Percentiles rank a stretch among this genome's conserved stretches.
These are phyloP conservation scores for Megaceryle maxima DNA, from an alignment of 2,113 vertebrate species.

Conservation along the genomic window DNA sequence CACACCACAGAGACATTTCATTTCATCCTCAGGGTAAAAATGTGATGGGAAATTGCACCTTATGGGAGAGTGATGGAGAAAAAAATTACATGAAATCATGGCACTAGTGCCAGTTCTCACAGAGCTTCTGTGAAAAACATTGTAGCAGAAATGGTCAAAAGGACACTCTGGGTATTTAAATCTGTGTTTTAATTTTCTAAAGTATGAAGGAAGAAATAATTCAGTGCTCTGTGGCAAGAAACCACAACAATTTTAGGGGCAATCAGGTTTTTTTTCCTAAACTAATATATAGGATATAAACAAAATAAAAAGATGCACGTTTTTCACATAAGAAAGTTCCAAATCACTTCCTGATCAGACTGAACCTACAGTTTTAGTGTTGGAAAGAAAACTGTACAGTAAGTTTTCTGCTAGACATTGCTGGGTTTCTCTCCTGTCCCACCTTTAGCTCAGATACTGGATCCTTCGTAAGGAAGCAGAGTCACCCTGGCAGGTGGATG, in stretches of 20 bases:
- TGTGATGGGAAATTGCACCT: not conserved
- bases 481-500: conserved; percentile 1
- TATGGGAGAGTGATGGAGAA: not conserved
- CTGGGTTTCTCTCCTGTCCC: not conserved
- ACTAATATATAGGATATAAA: not conserved
- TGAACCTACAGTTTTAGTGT: not conserved
- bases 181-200: conserved; percentile 23
- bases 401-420: not conserved
- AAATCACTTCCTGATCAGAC: not conserved
- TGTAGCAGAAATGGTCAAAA: not conserved
- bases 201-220: conserved; percentile 24
- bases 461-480: not conserved
- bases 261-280: not conserved
- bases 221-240: not conserved
- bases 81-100: not conserved
- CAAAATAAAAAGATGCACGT: not conserved
- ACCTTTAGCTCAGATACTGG: not conserved
- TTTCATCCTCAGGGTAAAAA: not conserved
- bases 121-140: not conserved
- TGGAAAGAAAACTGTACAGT: not conserved
- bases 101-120: not conserved
- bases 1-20: not conserved
- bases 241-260: conserved; percentile 14
- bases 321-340: not conserved
- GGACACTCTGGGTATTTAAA: not conserved